These are phyloP conservation scores for Oncorhynchus kisutch DNA, from an alignment of 2,113 vertebrate genomes.

Conservation along the genomic window DNA sequence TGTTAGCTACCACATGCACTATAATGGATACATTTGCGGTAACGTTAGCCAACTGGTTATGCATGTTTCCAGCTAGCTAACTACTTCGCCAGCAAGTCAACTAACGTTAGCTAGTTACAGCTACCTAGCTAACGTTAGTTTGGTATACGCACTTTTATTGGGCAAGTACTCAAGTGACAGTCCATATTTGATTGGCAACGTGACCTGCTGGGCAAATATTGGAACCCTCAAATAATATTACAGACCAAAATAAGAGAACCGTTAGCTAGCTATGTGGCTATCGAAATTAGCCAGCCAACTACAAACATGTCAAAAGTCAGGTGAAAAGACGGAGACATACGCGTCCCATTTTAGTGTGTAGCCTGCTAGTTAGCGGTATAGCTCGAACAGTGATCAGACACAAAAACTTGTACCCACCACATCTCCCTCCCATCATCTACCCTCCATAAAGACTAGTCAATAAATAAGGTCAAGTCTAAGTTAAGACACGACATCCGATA, in stretches of 20 bases:
- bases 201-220: too few relatives aligned
- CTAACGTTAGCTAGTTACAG: not conserved
- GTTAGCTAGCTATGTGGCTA: too few relatives aligned
- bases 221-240: too few relatives aligned
- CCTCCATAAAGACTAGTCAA: slow-evolving; percentile 10
- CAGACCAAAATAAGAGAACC: too few relatives aligned
- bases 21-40: not conserved
- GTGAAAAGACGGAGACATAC: not conserved
- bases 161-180: too few relatives aligned
- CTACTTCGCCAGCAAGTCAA: not conserved
- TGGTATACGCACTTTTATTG: not conserved
- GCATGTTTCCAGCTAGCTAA: not conserved
- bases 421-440: slow-evolving; percentile 18
- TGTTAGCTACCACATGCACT: slow-evolving; percentile 24
- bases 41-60: slow-evolving; percentile 32
- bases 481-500: slow-evolving; percentile 54
- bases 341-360: not conserved
- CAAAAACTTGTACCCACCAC: slow-evolving; percentile 31
- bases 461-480: slow-evolving; percentile 61
- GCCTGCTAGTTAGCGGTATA: too few relatives aligned
- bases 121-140: slow-evolving; percentile 47
- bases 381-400: not conserved
- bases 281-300: too few relatives aligned
- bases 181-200: too few relatives aligned
- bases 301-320: too few relatives aligned